Evolutionary conservation across 1,140 invertebrate genomes (phyloP), one percentile per base, ranked within the genome.

Genomic region (Ectropis grisescens): DNA sequence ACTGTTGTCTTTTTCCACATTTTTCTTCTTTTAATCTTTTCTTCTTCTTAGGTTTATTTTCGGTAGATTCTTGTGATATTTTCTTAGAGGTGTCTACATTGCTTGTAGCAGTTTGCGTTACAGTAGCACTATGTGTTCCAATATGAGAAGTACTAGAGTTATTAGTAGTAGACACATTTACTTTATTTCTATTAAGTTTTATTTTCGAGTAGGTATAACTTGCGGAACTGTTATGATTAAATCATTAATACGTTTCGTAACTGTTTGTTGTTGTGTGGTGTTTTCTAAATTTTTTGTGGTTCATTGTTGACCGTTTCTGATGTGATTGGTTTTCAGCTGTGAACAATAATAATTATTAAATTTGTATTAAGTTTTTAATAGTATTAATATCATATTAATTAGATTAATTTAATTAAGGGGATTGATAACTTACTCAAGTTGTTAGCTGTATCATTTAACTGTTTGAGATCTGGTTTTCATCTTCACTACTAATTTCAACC

Each of bases 151-250:
- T 27, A 23, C 11, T 30, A 29, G 11, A 43, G 5, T 5, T 28
- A 33, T 34, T 33, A 13, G 29, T 2, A 19, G 32, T 19, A 5
- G 32, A 54, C 0, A 47, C 37, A 2, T 34, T 33, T 8, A 37
- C 14, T 47, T 68, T 79, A n/a, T 51, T 69, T 31, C 79, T 45
- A n/a, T 79, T 82, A 1, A 82, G 45, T 64, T 71, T 79, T n/a
- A 83, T 82, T 48, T 75, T 81, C 33, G 64, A 50, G 0, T 55
- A 6, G 52, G 40, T 14, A 59, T 69, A 4, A 48, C 13, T 19
- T 67, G 51, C 10, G 65, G 71, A 6, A 78, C 65, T 3, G 64
- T 80, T 35, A 78, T 65, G 1, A 74, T 44, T 2, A 76, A 34
- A 34, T 78, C 66, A 10, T 67, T 81, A 4, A 62, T 46, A 22